Evolutionary conservation across 2,113 vertebrate species (phyloP).

Genomic region (Gadus macrocephalus): DNA sequence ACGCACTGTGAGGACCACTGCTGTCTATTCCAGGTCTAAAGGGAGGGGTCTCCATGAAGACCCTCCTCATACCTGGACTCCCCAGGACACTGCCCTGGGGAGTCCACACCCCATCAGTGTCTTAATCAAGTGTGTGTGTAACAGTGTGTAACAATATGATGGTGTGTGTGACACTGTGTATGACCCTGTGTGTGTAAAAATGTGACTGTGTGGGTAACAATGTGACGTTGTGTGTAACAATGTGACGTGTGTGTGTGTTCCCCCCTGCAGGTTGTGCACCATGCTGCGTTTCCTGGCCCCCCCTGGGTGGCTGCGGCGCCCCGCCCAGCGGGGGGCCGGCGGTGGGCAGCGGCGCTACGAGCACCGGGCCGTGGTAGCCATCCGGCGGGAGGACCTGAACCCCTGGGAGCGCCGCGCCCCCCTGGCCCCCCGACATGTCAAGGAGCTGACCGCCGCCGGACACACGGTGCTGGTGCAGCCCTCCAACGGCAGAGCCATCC

Average conservation of each 20-base stretch:
- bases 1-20: no score
- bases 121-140: not conserved
- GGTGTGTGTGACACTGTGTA: not conserved
- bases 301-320: conserved; percentile 29
- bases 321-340: conserved; percentile 23
- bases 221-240: not conserved
- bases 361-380: conserved; percentile 80
- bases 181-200: not conserved
- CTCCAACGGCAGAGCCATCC: conserved; percentile 90
- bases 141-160: not conserved
- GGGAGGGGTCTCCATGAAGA: no score
- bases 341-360: conserved; percentile 49
- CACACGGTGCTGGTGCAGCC: conserved; percentile 94
- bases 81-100: no score
- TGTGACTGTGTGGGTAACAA: not conserved
- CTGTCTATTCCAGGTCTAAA: no score
- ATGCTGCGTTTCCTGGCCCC: conserved; percentile 78
- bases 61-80: no score
- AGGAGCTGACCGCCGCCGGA: conserved; percentile 84
- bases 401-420: conserved; percentile 94
- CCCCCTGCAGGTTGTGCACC: conserved; percentile 39
- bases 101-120: no score
- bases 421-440: conserved; percentile 88
- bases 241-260: not conserved
- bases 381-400: conserved; percentile 91